These are phyloP conservation scores for Cliona cf. orientalis DNA, from an alignment of 37 sponge, comb jelly and placozoan species.

Conservation along the genomic window DNA sequence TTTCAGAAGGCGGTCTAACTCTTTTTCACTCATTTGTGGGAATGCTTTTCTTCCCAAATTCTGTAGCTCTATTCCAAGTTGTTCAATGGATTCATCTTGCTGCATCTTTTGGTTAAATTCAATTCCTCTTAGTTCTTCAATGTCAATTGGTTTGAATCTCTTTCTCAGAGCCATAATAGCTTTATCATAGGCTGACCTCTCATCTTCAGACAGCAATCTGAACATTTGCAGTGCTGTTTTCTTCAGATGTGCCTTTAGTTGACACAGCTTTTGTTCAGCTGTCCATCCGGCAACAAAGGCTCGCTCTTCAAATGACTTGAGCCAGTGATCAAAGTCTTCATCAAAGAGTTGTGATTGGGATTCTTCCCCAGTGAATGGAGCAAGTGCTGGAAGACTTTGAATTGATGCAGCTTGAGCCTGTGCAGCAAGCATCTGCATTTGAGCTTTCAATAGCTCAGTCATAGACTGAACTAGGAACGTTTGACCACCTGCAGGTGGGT, in stretches of 20 bases:
- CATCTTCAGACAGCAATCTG: slow-evolving; percentile 11
- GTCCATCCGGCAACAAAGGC: slow-evolving; percentile 18
- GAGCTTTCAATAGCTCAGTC: no score
- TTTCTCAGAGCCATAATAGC: slow-evolving; percentile 13
- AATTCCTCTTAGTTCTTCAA: slow-evolving; percentile 32
- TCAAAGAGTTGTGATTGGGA: neutral
- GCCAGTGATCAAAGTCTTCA: slow-evolving; percentile 19
- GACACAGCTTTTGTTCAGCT: slow-evolving; percentile 9
- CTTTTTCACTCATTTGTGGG: neutral
- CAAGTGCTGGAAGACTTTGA: no score
- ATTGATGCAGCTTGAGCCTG: no score
- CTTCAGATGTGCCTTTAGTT: slow-evolving; percentile 18
- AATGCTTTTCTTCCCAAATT: slow-evolving; percentile 23
- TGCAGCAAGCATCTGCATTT: no score
- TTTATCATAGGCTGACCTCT: neutral
- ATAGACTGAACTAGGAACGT: no score
- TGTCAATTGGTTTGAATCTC: slow-evolving; percentile 35
- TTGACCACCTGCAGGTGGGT: no score
- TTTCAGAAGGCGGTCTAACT: slow-evolving; percentile 32
- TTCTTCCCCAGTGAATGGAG: no score
- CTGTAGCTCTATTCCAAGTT: slow-evolving; percentile 2
- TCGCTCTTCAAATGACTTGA: slow-evolving; percentile 4
- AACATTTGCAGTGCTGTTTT: slow-evolving; percentile 19
- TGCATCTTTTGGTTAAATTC: slow-evolving; percentile 31
- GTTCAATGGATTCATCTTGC: slow-evolving; percentile 14